A percentile compares a stretch with the other conserved stretches of the same genome.
Conservation (phyloP, 2,113 vertebrate species). For the Sapajus apella region DNA sequence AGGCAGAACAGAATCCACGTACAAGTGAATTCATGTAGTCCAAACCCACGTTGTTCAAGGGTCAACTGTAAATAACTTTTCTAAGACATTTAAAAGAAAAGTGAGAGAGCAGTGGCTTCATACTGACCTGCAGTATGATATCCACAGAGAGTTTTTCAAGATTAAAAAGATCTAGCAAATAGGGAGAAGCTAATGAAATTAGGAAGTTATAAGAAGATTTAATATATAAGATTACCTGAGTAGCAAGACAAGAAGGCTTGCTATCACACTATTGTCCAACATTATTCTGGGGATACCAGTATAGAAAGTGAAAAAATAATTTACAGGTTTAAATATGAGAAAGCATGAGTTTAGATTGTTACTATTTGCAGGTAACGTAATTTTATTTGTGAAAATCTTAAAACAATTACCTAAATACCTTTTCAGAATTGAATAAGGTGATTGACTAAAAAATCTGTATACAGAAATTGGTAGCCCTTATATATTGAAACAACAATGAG, state of each 20-base stretch:
- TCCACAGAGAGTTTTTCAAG: background rate
- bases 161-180: background rate
- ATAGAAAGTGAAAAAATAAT: background rate
- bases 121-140: too few relatives aligned
- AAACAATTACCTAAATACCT: conserved; percentile 16
- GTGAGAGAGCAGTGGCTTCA: background rate
- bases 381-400: background rate
- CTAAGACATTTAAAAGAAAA: background rate
- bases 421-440: conserved; percentile 9
- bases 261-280: background rate
- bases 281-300: background rate
- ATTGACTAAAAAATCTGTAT: background rate
- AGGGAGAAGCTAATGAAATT: background rate
- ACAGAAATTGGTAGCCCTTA: background rate
- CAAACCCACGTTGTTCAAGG: background rate
- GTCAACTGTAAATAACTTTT: background rate
- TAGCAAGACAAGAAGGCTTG: background rate
- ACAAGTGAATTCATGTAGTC: background rate
- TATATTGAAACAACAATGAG: background rate
- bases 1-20: background rate
- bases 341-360: background rate
- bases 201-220: background rate
- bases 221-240: background rate
- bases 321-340: background rate
- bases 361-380: background rate